Percentiles rank a stretch among this genome's conserved stretches.
phyloP scores from a whole-genome alignment of 2,113 vertebrate species.

The Gopherus evgoodei region DNA sequence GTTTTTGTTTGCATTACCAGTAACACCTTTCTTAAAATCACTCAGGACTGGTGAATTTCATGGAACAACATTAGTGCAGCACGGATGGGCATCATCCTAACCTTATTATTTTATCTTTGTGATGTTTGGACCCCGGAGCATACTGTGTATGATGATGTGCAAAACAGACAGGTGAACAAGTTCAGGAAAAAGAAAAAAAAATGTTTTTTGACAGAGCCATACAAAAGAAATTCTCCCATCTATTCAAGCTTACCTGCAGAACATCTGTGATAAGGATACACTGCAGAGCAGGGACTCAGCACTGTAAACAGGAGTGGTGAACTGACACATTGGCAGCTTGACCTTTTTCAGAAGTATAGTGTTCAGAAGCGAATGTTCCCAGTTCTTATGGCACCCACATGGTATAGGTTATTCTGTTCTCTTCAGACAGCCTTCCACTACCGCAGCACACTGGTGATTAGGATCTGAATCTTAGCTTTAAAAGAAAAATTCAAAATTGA shows the following conservation, averaged over 20 bases:
- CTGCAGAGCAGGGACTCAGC: not conserved
- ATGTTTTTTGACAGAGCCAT: not conserved
- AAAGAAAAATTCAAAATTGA: not conserved
- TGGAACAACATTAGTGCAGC: not conserved
- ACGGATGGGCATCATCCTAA: not conserved
- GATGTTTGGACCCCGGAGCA: not conserved
- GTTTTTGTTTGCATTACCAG: not conserved
- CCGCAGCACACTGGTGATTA: not conserved
- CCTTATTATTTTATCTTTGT: not conserved
- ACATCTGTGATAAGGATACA: not conserved
- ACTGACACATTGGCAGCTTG: not conserved
- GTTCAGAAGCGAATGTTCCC: not conserved
- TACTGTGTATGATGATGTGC: not conserved
- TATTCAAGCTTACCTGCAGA: not conserved
- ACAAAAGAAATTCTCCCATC: not conserved
- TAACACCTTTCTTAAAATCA: not conserved
- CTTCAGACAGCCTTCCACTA: not conserved
- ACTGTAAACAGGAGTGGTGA: not conserved
- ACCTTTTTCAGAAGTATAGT: not conserved
- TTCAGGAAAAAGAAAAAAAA: not conserved
- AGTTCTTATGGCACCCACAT: not conserved
- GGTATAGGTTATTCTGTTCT: not conserved
- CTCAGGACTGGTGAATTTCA: not conserved
- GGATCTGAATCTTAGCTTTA: not conserved
- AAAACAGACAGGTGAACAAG: not conserved